Percentiles rank a stretch among this genome's conserved stretches.
These are phyloP conservation scores for Sebastes umbrosus DNA, from an alignment of 2,797 vertebrate genomes.

Conservation along the genomic window DNA sequence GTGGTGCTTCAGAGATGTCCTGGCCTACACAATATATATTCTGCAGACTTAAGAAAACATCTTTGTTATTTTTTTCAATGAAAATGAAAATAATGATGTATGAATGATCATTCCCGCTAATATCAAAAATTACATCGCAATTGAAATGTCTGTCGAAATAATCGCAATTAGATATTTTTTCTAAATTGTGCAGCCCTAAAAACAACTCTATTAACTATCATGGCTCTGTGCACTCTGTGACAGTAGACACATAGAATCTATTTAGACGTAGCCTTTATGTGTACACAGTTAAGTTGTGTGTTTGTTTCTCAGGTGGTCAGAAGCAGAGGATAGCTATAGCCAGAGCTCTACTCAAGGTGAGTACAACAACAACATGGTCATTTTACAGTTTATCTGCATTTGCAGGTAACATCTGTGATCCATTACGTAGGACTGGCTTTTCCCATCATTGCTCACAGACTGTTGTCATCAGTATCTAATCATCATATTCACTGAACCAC, in stretches of 20 bases:
- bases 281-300: not conserved
- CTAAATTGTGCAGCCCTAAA: too few relatives aligned
- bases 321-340: slow-evolving; percentile 98
- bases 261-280: not conserved
- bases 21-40: too few relatives aligned
- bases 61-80: too few relatives aligned
- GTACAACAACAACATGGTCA: not conserved
- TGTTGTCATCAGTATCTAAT: not conserved
- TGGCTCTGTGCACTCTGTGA: not conserved
- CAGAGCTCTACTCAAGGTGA: slow-evolving; percentile 94
- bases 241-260: not conserved
- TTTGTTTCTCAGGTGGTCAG: slow-evolving; percentile 89
- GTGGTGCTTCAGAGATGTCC: too few relatives aligned
- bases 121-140: too few relatives aligned
- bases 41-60: too few relatives aligned
- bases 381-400: not conserved
- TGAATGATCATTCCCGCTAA: too few relatives aligned
- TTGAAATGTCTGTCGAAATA: too few relatives aligned
- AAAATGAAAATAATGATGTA: too few relatives aligned
- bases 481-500: not conserved
- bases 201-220: not conserved
- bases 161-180: too few relatives aligned
- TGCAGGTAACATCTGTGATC: not conserved
- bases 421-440: not conserved
- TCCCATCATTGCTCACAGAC: not conserved